Conservation (phyloP, 2,888 invertebrate genomes). For the Drosophila incognita region DNA sequence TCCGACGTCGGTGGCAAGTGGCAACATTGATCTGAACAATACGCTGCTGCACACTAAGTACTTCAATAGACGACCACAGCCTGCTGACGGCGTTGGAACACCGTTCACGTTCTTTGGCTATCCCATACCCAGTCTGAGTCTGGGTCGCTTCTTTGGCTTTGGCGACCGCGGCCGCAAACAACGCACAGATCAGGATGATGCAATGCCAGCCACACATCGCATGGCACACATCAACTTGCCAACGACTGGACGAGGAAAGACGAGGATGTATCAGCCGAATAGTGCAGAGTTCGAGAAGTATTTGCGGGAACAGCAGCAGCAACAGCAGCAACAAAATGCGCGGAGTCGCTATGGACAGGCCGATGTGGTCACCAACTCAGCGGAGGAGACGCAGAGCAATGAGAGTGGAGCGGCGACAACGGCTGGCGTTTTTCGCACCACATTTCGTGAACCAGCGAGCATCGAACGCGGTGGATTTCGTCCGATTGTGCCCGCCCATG, state of each 20-base stretch:
- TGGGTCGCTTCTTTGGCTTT: constrained; percentile 88
- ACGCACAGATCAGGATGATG: constrained; percentile 67
- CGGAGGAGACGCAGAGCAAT: constrained; percentile 79
- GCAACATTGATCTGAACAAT: constrained; percentile 86
- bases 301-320: constrained; percentile 68
- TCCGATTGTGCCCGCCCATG: constrained; percentile 89
- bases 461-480: constrained; percentile 92
- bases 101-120: constrained; percentile 94
- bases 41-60: constrained; percentile 84
- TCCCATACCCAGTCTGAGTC: constrained; percentile 90
- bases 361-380: constrained; percentile 65
- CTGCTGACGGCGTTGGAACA: constrained; percentile 74
- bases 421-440: constrained; percentile 79
- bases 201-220: constrained; percentile 81
- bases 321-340: constrained; percentile 62
- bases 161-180: constrained; percentile 83
- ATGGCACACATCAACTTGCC: constrained; percentile 72
- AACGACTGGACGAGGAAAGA: constrained; percentile 76
- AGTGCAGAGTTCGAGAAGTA: constrained; percentile 84
- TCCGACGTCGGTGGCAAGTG: constrained; percentile 86
- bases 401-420: constrained; percentile 77
- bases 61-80: constrained; percentile 80
- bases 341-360: constrained; percentile 71
- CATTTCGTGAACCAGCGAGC: constrained; percentile 83
- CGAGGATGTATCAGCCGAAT: constrained; percentile 83